These are phyloP conservation scores for Geotrupes spiniger DNA, from an alignment of 2,888 invertebrate genomes.

Conservation along the genomic window DNA sequence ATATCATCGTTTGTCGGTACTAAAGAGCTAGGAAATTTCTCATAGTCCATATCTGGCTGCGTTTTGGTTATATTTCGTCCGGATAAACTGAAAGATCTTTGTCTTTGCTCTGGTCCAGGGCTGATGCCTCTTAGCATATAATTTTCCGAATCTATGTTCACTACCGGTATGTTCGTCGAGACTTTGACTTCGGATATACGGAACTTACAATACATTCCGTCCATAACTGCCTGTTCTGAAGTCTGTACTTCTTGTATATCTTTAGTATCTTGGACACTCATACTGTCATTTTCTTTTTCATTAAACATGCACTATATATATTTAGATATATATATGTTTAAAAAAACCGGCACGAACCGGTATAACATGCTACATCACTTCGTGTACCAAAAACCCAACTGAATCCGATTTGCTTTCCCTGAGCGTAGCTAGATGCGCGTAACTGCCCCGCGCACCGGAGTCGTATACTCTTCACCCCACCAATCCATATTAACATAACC, in stretches of 20 bases:
- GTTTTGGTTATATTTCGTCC: conserved; percentile 26
- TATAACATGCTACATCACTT: conserved; percentile 11
- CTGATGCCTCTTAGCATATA: conserved; percentile 53
- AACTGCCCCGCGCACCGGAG: conserved; percentile 15
- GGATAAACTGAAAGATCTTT: conserved; percentile 32
- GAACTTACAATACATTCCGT: conserved; percentile 34
- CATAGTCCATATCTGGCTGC: conserved; percentile 38
- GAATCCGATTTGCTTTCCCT: conserved; percentile 28
- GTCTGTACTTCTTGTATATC: conserved; percentile 32
- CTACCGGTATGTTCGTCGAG: conserved; percentile 38
- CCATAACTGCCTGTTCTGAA: conserved; percentile 30
- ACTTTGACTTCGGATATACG: conserved; percentile 23
- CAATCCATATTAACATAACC: conserved; percentile 16
- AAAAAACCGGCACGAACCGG: conserved; percentile 10
- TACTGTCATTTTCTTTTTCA: conserved; percentile 46
- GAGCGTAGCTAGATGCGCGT: conserved; percentile 15
- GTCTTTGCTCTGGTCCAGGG: conserved; percentile 35
- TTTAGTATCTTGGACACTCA: conserved; percentile 40
- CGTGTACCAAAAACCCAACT: conserved; percentile 22
- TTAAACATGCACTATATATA: conserved; percentile 24
- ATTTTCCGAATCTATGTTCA: conserved; percentile 54
- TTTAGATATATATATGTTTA: conserved; percentile 5
- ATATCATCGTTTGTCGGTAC: conserved; percentile 26
- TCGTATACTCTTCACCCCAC: conserved; percentile 3
- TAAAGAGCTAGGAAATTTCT: conserved; percentile 45